phyloP scores from a whole-genome alignment of 30 jellyfish, hydroid and myxozoan genomes.

The Pseudorhiza aurosa region DNA sequence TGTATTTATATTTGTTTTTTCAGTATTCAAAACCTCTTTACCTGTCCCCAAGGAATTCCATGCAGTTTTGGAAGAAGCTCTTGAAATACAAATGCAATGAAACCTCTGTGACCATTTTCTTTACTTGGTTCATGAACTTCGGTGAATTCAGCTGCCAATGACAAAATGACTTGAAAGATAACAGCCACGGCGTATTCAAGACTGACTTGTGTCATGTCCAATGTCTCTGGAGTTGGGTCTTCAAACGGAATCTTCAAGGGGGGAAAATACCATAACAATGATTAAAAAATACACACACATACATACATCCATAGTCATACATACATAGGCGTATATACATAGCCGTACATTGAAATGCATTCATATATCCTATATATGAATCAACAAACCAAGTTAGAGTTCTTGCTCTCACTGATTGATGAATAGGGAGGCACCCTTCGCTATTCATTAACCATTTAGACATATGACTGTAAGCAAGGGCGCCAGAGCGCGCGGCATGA shows the following conservation, averaged over 20 bases:
- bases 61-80: conserved; percentile 81
- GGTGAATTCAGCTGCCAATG: conserved; percentile 83
- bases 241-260: conserved; percentile 57
- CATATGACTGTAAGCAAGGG: too few species aligned
- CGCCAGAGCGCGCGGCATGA: too few species aligned
- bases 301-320: too few species aligned
- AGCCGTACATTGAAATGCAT: too few species aligned
- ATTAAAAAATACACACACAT: neutral
- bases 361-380: too few species aligned
- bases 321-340: too few species aligned
- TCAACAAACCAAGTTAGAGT: too few species aligned
- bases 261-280: neutral
- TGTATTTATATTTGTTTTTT: too few species aligned
- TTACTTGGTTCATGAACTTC: conserved; percentile 66
- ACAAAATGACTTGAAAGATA: conserved; percentile 75
- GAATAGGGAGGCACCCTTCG: too few species aligned
- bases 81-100: conserved; percentile 44
- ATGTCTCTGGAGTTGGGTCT: conserved; percentile 74
- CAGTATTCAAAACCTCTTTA: too few species aligned
- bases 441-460: too few species aligned
- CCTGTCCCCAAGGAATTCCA: conserved; percentile 93
- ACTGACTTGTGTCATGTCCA: conserved; percentile 68
- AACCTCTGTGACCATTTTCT: conserved; percentile 50
- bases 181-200: conserved; percentile 91
- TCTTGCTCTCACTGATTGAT: too few species aligned